Conservation (phyloP, 2,113 vertebrate species). For the Pterophyllum scalare region DNA sequence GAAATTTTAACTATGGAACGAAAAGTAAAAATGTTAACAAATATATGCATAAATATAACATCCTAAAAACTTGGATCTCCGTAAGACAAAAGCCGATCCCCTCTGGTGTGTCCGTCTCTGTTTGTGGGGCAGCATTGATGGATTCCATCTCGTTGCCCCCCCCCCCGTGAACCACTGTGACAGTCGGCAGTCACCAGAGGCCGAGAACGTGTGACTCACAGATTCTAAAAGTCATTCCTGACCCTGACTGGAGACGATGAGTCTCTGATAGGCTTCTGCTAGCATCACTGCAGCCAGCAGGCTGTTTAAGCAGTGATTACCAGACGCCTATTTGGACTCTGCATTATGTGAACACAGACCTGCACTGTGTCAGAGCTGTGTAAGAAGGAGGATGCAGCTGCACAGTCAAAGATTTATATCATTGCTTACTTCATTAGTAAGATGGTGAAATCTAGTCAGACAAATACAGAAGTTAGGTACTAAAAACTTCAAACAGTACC, state of each 20-base stretch:
- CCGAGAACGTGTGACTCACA: conserved; percentile 70
- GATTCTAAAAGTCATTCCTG: conserved; percentile 67
- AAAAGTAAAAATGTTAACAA: conserved; percentile 4
- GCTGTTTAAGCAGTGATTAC: conserved; percentile 41
- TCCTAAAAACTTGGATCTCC: conserved; percentile 20
- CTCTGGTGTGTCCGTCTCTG: conserved; percentile 58
- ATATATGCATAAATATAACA: conserved; percentile 1
- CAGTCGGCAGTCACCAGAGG: conserved; percentile 68
- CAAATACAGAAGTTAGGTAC: no score
- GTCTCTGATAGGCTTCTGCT: conserved; percentile 54
- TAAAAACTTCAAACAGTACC: no score
- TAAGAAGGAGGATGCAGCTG: conserved; percentile 6
- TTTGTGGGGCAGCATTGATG: conserved; percentile 64
- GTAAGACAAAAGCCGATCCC: conserved; percentile 46
- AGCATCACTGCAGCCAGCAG: conserved; percentile 29
- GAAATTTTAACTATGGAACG: conserved; percentile 6
- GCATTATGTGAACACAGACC: conserved; percentile 18
- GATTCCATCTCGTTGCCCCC: conserved; percentile 64
- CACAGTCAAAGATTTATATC: background rate
- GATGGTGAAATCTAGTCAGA: background rate
- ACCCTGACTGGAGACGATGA: conserved; percentile 50
- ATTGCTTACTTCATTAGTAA: background rate
- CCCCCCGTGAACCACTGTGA: conserved; percentile 65
- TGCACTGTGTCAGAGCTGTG: background rate
- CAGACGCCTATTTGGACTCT: conserved; percentile 5